Conservation (phyloP, 2,113 vertebrate genomes). For the Verasper variegatus region DNA sequence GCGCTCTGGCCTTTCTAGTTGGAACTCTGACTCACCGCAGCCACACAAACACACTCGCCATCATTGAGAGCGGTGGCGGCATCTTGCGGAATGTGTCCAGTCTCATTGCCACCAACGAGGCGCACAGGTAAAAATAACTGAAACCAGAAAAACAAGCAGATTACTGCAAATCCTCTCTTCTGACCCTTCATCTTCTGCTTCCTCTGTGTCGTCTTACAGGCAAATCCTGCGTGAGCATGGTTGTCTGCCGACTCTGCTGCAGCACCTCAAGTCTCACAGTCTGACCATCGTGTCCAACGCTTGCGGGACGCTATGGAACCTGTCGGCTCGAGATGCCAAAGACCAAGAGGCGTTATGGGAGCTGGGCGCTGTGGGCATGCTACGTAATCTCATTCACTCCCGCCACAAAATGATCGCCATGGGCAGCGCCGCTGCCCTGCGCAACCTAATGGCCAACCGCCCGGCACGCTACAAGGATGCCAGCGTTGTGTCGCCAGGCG, state of each 20-base stretch:
- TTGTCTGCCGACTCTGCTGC: constrained; percentile 95
- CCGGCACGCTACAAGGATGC: constrained; percentile 96
- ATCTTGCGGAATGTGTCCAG: constrained; percentile 98
- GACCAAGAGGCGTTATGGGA: constrained; percentile 99
- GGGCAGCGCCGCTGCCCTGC: constrained; percentile 96
- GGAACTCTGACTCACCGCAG: constrained; percentile 94
- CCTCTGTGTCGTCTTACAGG: constrained; percentile 78
- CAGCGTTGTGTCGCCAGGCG: constrained; percentile 93
- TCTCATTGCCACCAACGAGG: constrained; percentile 97
- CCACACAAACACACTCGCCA: constrained; percentile 97
- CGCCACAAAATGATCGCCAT: constrained; percentile 99
- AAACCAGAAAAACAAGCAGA: neutral
- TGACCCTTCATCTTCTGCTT: neutral
- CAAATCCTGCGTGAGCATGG: constrained; percentile 95
- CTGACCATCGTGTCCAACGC: constrained; percentile 98
- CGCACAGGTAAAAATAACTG: constrained; percentile 86
- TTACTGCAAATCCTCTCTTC: neutral
- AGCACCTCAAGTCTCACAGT: constrained; percentile 98
- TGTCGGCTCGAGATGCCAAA: constrained; percentile 94
- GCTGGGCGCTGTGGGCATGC: constrained; percentile 98
- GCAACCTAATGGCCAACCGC: constrained; percentile 98
- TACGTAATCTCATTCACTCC: constrained; percentile 98
- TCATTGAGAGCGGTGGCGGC: constrained; percentile 98
- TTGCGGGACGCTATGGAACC: constrained; percentile 97
- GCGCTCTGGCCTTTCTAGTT: constrained; percentile 94